Evolutionary conservation across 1,140 invertebrate species (phyloP).

Genomic region (Euschistus heros): DNA sequence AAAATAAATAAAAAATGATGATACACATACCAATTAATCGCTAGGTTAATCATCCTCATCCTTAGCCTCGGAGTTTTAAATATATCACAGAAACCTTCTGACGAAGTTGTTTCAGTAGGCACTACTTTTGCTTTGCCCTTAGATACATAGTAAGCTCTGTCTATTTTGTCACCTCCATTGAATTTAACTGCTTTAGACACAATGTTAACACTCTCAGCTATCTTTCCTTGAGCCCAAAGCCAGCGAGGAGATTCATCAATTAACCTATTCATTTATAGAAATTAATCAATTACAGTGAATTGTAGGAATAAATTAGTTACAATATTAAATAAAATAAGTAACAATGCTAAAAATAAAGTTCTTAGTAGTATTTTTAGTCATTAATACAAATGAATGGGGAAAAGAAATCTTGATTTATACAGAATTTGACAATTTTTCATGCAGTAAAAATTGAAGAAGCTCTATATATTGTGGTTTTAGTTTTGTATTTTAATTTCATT

Average conservation of each 20-base stretch:
- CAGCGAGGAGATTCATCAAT: slow-evolving; percentile 77
- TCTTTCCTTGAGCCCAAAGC: slow-evolving; percentile 67
- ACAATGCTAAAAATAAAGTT: not conserved
- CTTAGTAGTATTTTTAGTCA: not conserved
- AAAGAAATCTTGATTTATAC: no score
- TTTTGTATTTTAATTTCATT: no score
- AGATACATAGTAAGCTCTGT: slow-evolving; percentile 49
- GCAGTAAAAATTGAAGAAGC: no score
- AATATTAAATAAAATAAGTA: not conserved
- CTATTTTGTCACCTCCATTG: slow-evolving; percentile 47
- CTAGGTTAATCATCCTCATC: slow-evolving; percentile 67
- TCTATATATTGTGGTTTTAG: no score
- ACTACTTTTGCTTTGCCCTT: slow-evolving; percentile 36
- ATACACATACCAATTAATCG: slow-evolving; percentile 56
- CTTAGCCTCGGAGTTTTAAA: slow-evolving; percentile 69
- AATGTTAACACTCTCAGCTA: slow-evolving; percentile 56
- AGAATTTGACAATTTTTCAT: no score
- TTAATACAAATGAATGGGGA: not conserved
- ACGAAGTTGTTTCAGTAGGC: slow-evolving; percentile 1
- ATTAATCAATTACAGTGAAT: not conserved
- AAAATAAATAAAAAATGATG: slow-evolving; percentile 17
- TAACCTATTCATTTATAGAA: slow-evolving; percentile 32
- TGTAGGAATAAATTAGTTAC: not conserved
- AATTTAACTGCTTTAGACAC: slow-evolving; percentile 54
- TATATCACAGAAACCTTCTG: slow-evolving; percentile 47